A percentile compares a stretch with the other conserved stretches of the same genome.
Evolutionary conservation across 2,113 vertebrate genomes (phyloP).

Genomic region (Albula goreensis): DNA sequence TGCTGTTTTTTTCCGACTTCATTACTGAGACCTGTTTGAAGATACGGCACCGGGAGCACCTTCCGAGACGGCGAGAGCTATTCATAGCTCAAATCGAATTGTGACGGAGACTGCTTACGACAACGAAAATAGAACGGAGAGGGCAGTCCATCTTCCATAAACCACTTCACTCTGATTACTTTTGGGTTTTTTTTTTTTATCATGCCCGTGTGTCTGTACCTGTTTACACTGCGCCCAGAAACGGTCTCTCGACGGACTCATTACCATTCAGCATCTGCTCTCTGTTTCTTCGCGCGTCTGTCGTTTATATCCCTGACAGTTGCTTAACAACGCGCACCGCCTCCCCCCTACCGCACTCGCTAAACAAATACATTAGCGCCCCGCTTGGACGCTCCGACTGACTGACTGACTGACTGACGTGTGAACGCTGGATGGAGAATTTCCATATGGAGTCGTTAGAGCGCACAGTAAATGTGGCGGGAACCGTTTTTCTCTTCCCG

Average conservation of each 20-base stretch:
- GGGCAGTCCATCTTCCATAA: background rate
- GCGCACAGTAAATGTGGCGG: background rate
- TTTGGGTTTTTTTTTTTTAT: background rate
- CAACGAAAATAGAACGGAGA: background rate
- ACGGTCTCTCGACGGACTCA: background rate
- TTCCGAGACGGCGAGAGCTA: background rate
- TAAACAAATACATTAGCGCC: background rate
- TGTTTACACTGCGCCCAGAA: background rate
- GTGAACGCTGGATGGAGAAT: background rate
- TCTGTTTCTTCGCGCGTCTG: background rate
- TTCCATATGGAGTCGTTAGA: background rate
- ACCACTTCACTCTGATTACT: background rate
- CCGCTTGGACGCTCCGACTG: background rate
- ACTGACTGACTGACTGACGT: background rate
- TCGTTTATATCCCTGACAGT: constrained; percentile 9
- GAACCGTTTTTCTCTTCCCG: background rate
- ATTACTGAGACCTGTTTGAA: constrained; percentile 8
- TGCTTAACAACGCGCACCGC: background rate
- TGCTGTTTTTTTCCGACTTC: background rate
- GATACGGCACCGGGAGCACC: constrained; percentile 7
- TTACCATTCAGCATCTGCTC: constrained; percentile 24
- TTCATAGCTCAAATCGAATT: constrained; percentile 12
- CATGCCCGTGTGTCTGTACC: background rate
- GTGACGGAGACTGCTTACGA: background rate
- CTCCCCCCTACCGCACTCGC: background rate